Conservation (phyloP, 2,113 vertebrate species). For the Asarcornis scutulata region DNA sequence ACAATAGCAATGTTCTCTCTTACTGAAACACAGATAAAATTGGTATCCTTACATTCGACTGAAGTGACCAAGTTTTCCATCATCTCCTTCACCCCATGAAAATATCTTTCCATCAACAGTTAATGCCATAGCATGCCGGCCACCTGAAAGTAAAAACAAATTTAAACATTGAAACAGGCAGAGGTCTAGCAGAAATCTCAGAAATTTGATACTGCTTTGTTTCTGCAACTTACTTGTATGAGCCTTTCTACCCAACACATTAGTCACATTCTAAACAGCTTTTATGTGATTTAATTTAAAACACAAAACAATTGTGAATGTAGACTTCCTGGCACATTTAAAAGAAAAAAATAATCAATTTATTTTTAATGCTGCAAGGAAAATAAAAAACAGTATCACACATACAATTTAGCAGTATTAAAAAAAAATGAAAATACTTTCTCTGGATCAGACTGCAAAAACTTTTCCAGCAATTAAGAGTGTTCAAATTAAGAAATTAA, state of each 20-base stretch:
- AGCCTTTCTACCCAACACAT: accelerated
- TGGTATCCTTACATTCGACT: conserved; percentile 90
- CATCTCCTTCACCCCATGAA: conserved; percentile 98
- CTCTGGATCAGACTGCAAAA: neutral
- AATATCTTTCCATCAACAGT: conserved; percentile 99
- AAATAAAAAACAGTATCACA: neutral
- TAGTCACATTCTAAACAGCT: neutral
- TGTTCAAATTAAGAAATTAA: neutral
- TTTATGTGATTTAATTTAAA: neutral
- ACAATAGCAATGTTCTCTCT: neutral
- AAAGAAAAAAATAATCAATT: neutral
- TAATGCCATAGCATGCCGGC: conserved; percentile 95
- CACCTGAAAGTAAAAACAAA: conserved; percentile 76
- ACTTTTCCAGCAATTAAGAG: neutral
- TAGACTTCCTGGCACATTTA: neutral
- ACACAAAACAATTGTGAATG: neutral
- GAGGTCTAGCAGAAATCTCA: neutral
- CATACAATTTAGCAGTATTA: neutral
- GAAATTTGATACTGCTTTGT: neutral
- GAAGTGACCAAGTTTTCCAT: conserved; percentile 98
- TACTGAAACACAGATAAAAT: neutral
- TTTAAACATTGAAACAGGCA: neutral
- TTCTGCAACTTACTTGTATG: accelerated
- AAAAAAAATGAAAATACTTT: neutral
- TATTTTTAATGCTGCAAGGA: neutral